A percentile compares a stretch with the other conserved stretches of the same genome.
Evolutionary conservation across 2,113 vertebrate species (phyloP).

Genomic region (Brachypodius melanocephalos): DNA sequence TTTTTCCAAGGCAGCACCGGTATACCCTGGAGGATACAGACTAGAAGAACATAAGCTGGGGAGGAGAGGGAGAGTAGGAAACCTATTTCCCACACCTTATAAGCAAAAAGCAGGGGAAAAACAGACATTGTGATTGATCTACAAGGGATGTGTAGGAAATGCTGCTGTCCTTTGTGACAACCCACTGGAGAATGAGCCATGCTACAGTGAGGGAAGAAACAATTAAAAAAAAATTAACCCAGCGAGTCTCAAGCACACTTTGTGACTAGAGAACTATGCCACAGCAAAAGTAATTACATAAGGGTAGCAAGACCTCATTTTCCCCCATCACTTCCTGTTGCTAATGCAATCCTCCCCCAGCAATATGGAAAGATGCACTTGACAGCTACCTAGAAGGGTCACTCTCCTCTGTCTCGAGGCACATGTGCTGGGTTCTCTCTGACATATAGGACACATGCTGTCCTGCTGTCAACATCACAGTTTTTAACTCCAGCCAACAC

Average conservation of each 20-base stretch:
- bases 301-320: neutral
- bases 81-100: neutral
- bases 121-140: neutral
- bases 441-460: neutral
- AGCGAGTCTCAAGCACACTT: neutral
- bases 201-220: neutral
- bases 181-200: neutral
- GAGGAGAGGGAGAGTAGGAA: neutral
- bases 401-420: neutral
- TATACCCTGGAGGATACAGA: neutral
- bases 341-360: neutral
- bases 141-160: neutral
- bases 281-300: conserved; percentile 19
- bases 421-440: neutral
- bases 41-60: neutral
- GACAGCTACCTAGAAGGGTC: neutral
- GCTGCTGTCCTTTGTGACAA: neutral
- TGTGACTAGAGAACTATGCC: neutral
- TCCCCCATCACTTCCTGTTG: neutral
- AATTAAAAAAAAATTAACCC: neutral
- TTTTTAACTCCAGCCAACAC: neutral
- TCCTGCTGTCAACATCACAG: neutral
- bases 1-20: neutral
- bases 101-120: neutral
- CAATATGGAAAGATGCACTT: neutral